Conservation (phyloP, 2,888 invertebrate species). For the Leucoma salicis region DNA sequence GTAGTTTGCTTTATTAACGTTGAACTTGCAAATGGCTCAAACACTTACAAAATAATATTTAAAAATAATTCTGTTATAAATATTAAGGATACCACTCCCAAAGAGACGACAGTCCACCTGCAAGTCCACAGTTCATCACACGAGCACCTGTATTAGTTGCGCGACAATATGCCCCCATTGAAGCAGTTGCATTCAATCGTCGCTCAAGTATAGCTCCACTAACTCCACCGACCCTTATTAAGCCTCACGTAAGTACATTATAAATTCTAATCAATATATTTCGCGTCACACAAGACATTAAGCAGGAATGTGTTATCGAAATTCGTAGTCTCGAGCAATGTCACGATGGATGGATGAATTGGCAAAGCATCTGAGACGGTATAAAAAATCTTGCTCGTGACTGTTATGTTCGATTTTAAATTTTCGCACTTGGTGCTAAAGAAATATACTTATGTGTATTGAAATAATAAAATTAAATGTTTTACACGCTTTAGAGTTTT, state of each 20-base stretch:
- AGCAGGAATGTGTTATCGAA: too few species aligned
- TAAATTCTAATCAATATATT: not conserved
- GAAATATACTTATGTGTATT: not conserved
- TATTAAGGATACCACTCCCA: conserved; percentile 25
- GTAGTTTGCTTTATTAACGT: too few species aligned
- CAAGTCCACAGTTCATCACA: conserved; percentile 58
- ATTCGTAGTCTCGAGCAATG: too few species aligned
- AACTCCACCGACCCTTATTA: conserved; percentile 38
- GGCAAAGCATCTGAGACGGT: too few species aligned
- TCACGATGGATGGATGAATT: too few species aligned
- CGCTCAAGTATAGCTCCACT: conserved; percentile 41
- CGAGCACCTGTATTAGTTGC: conserved; percentile 38
- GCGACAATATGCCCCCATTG: conserved; percentile 63
- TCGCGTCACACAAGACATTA: too few species aligned
- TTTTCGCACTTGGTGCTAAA: too few species aligned
- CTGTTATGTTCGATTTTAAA: too few species aligned
- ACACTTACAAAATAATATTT: not conserved
- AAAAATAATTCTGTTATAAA: not conserved
- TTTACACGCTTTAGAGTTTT: conserved; percentile 17
- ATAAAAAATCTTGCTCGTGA: too few species aligned
- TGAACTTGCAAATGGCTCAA: too few species aligned
- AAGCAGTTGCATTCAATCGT: conserved; percentile 59
- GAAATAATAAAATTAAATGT: not conserved
- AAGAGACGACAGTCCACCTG: conserved; percentile 68
- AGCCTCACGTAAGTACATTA: conserved; percentile 37